Evolutionary conservation across 2,797 vertebrate genomes (phyloP), one percentile per base, ranked within the genome.

Genomic region (Ficedula albicollis): DNA sequence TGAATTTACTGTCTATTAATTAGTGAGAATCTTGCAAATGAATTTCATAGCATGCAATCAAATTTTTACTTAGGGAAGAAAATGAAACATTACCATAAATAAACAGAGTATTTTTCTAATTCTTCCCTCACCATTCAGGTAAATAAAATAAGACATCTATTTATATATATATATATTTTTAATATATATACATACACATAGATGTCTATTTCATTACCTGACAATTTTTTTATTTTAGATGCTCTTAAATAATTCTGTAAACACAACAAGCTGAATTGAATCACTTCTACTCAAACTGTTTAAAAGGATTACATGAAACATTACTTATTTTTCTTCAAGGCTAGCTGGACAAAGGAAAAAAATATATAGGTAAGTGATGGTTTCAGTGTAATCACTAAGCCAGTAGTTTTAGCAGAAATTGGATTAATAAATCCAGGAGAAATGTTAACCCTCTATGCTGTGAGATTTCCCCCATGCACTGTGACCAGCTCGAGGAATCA

Each of bases 401-500:
- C 15, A 43, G 27, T 12, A 38, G 30, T 43, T 69, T 74, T 29
- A 94, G 48, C 52, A 77, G 32, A 82, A 43, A 36, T 1, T 9
- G 26, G 41, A 80, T 74, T 91, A 74, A 52, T 13, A 59, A 58
- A 80, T 25, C 10, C 32, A 38, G 43, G 78, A 69, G 39, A 56
- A 56, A 66, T 1, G 15, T 34, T 76, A 84, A 69, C 26, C 30
- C 34, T 59, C 20, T 25, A 15, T 12, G 27, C 2, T 4, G 39
- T 0, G 2, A 87, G 51, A 11, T 66, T 49, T 54, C 27, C 58
- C 54, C 7, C 68, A 34, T 0, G 0, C 44, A 20, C 3, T 6
- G 43, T 18, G 44, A 54, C 3, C 22, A 81, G 54, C 38, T 34
- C 25, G 15, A 32, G 22, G 27, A 81, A 73, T 16, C 6, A 13